Conservation (phyloP, 1,140 invertebrate genomes). For the Lepidostoma basale region DNA sequence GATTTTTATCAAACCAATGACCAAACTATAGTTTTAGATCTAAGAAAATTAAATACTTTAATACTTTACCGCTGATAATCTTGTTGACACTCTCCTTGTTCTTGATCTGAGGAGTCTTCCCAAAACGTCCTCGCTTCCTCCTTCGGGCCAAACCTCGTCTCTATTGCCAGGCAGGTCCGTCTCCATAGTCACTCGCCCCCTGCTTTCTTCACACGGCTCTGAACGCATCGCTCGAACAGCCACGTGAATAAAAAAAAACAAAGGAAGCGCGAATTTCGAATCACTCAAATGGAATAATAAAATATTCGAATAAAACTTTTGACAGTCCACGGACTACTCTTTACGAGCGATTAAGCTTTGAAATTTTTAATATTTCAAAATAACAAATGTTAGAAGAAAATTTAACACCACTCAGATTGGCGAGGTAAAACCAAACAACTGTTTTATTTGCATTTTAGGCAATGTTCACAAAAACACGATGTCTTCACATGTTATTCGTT, state of each 20-base stretch:
- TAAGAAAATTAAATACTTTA: no score
- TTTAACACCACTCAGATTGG: background rate
- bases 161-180: conserved; percentile 36
- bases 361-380: background rate
- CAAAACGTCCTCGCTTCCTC: conserved; percentile 35
- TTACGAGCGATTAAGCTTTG: no score
- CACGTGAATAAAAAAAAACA: background rate
- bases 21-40: no score
- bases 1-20: no score
- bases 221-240: conserved; percentile 39
- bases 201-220: conserved; percentile 38
- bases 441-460: no score
- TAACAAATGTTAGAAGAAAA: background rate
- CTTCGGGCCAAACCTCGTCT: conserved; percentile 36
- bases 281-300: background rate
- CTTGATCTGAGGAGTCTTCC: conserved; percentile 36
- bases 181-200: conserved; percentile 31
- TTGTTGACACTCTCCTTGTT: conserved; percentile 18
- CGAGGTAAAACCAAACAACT: no score
- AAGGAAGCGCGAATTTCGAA: background rate
- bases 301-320: background rate
- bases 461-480: no score
- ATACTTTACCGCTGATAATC: conserved; percentile 24
- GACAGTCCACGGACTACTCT: background rate
- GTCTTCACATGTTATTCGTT: no score